These are phyloP conservation scores for Cuniculus paca DNA, from an alignment of 2,797 vertebrate species.

Conservation along the genomic window DNA sequence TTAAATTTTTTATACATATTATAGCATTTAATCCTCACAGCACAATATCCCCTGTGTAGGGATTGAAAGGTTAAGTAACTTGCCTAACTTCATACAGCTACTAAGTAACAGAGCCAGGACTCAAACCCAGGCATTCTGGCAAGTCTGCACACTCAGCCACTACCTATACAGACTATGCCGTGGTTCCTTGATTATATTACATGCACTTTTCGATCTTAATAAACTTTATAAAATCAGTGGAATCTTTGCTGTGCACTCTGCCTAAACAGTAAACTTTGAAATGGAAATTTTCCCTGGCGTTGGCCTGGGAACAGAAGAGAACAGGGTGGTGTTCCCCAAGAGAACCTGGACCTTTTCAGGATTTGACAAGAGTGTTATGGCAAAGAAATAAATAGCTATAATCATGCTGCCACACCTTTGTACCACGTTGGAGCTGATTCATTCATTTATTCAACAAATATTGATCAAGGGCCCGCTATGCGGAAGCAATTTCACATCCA, in stretches of 20 bases:
- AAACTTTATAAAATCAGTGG: background rate
- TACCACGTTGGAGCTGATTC: background rate
- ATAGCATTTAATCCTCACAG: background rate
- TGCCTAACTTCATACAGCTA: background rate
- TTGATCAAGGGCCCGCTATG: background rate
- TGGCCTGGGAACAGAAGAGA: background rate
- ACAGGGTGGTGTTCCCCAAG: background rate
- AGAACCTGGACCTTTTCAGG: background rate
- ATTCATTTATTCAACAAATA: slow-evolving; percentile 59
- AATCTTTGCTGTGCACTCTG: background rate
- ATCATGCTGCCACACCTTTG: background rate
- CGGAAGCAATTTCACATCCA: slow-evolving; percentile 40
- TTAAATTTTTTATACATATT: background rate
- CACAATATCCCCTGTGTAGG: background rate
- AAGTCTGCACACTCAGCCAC: background rate
- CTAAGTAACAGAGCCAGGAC: background rate
- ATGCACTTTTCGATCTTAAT: background rate
- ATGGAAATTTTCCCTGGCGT: background rate
- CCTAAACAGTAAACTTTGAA: slow-evolving; percentile 20
- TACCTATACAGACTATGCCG: background rate
- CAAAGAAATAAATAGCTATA: background rate
- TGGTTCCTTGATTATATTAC: background rate
- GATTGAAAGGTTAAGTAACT: background rate
- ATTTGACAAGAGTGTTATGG: background rate
- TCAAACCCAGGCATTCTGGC: background rate